Conservation (phyloP, 2,113 vertebrate species). For the Bos taurus region DNA sequence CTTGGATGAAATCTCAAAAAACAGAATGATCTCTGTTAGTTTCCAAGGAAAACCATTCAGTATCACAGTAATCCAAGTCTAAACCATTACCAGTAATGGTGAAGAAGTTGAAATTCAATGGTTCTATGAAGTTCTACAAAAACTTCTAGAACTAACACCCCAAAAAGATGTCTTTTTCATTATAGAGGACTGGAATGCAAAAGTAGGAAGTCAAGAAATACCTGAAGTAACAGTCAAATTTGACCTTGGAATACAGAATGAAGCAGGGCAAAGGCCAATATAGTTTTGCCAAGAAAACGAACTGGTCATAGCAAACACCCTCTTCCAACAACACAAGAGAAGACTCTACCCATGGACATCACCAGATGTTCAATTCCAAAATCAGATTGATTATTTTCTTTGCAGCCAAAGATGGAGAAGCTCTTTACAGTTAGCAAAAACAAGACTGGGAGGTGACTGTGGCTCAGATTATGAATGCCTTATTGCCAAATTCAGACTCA, state of each 20-base stretch:
- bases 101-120: not conserved
- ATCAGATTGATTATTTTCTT: not conserved
- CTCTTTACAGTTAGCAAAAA: not conserved
- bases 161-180: not conserved
- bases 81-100: not conserved
- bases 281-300: not conserved
- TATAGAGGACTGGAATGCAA: not conserved
- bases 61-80: not conserved
- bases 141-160: not conserved
- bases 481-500: not conserved
- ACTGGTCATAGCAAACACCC: not conserved
- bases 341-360: not conserved
- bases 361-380: not conserved
- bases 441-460: not conserved
- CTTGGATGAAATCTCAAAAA: not conserved
- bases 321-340: not conserved
- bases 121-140: not conserved
- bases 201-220: not conserved
- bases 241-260: not conserved
- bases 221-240: not conserved
- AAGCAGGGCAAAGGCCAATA: not conserved
- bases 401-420: not conserved
- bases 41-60: not conserved
- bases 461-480: not conserved
- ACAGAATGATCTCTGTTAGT: not conserved